Evolutionary conservation across 1,140 invertebrate genomes (phyloP), one percentile per base, ranked within the genome.

Genomic region (Pseudomyrmex sp.): DNA sequence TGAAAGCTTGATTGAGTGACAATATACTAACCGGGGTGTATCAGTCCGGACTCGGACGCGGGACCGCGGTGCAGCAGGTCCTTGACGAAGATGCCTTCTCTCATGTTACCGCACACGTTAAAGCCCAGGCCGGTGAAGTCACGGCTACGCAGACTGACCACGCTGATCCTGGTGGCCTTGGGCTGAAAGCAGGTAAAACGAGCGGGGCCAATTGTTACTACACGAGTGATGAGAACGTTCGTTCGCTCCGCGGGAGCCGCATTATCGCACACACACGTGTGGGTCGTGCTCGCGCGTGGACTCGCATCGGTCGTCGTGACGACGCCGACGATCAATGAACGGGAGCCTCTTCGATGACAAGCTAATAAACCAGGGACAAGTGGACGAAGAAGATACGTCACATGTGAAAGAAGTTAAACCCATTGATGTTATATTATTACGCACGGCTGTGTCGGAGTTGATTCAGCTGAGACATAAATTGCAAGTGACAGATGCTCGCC

Each of bases 111-210:
- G 70, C 96, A 97, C 62, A 98, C 97, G 91, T 97, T 97, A 93
- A 98, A 97, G n/a, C 98, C 98, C 0, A 99, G 95, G 0, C 98
- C 98, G 1, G 98, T 98, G 94, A 98, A 98, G 93, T 98, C 98
- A 61, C 97, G 96, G 61, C 98, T 98, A 91, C 96, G 96, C 65
- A 98, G 94, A 77, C 96, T 96, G 8, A 98, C 97, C 26, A 96
- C 94, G 74, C 95, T 95, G 4, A 96, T 92, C 65, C 88, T 91
- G 5, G 92, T 91, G 52, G 92, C 91, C 87, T 93, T 95, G 48
- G 93, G 89, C 93, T 94, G 84, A 10, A 89, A 59, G 87, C 85
- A 90, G 88, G 35, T 79, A 89, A 87, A 80, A 72, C 66, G 58
- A 18, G 5, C 35, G 35, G 18, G 18, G 35, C 20, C 18, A 20